These are phyloP conservation scores for Chesias legatella DNA, from an alignment of 2,888 invertebrate species.

Conservation along the genomic window DNA sequence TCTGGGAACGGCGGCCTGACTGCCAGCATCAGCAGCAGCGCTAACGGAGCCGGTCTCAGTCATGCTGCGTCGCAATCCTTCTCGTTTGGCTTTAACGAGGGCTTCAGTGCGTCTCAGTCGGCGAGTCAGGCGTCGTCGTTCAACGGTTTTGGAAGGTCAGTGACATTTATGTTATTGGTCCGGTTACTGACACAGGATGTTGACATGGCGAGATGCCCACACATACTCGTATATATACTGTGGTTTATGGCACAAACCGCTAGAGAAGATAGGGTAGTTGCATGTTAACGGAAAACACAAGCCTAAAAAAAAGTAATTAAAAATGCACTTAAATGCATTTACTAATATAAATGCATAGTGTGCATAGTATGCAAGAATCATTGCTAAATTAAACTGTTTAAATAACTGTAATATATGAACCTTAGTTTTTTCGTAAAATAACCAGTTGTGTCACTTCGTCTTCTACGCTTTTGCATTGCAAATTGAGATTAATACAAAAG, in stretches of 20 bases:
- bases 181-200: conserved; percentile 21
- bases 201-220: conserved; percentile 6
- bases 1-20: conserved; percentile 64
- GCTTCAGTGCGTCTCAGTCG: conserved; percentile 73
- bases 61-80: conserved; percentile 73
- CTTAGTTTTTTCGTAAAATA: no score
- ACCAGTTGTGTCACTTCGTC: no score
- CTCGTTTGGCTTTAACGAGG: conserved; percentile 72
- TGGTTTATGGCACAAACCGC: no score
- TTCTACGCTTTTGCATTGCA: no score
- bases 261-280: no score
- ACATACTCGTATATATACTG: background rate
- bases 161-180: conserved; percentile 30
- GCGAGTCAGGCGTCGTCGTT: conserved; percentile 73
- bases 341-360: no score
- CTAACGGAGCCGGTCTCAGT: conserved; percentile 60
- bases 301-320: no score
- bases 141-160: conserved; percentile 72
- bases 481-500: conserved; percentile 12
- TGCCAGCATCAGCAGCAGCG: conserved; percentile 69
- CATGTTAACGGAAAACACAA: no score
- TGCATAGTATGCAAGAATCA: no score
- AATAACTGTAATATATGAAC: no score
- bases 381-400: no score
- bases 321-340: no score